Evolutionary conservation across 2,113 vertebrate species (phyloP), one percentile per base, ranked within the genome.

Genomic region (Phodopus roborovskii): DNA sequence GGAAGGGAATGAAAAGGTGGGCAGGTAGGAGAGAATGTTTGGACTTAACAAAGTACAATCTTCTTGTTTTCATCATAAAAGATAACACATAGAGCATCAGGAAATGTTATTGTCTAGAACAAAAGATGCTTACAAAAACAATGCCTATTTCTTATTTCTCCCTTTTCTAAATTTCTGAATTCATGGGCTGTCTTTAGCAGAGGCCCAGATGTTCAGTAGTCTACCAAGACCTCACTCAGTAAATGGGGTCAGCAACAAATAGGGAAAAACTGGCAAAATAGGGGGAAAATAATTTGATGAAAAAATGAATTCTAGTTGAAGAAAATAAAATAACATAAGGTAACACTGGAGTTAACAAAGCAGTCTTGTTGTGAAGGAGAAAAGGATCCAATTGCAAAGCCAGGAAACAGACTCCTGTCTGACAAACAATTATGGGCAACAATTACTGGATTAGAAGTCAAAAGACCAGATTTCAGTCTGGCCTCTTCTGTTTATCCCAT

Each of bases 21-120:
- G 79, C 20, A 45, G 39, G 89, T n/a, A 2, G 36, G 24, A 73
- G 45, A 39, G 70, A 64, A 1, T 0, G 13, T 28, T 20, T 39
- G 24, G 22, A 68, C 11, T 74, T 48, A 24, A 4, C 26, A 24
- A 90, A 92, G 87, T 33, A 36, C 22, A 91, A 26, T 24, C 15
- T 58, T 79, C 93, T 83, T 79, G 16, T 58, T 87, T 96, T 87
- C 11, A 66, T 95, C 62, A 39, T 17, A 56, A 94, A 95, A 93
- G 36, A 30, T 45, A 71, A 71, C 0, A 0, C 15, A n/a, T 4
- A 24, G 39, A 60, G 13, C 39, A 95, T 33, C 58, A 62, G 74
- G 13, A 81, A 84, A 26, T 30, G 15, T 70, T 92, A 81, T 26
- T 88, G 42, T 39, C 39, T 88, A 74, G 17, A 91, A 92, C 22